Evolutionary conservation across 2,797 vertebrate genomes (phyloP).

Genomic region (Triplophysa bombifrons): DNA sequence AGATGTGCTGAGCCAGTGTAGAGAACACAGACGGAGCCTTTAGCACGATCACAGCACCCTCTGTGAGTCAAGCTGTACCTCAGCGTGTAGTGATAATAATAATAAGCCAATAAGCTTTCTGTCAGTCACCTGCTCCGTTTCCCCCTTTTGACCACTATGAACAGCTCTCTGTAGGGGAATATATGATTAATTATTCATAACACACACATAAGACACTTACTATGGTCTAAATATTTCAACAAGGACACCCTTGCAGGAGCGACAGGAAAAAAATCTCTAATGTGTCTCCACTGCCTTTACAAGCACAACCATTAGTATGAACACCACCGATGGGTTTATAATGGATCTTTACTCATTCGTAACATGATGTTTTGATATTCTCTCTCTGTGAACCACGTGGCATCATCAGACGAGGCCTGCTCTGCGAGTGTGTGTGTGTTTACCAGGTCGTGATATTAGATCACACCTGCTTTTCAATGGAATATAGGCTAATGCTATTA

Average conservation of each 20-base stretch:
- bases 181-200: conserved; percentile 34
- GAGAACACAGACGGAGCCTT: conserved; percentile 19
- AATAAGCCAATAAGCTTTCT: conserved; percentile 42
- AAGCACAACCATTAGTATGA: not conserved
- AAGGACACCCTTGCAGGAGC: conserved; percentile 34
- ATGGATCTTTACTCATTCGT: not conserved
- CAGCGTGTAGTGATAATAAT: conserved; percentile 13
- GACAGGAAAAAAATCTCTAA: conserved; percentile 11
- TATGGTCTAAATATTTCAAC: conserved; percentile 63
- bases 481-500: conserved; percentile 42
- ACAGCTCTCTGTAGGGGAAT: conserved; percentile 36
- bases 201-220: conserved; percentile 40
- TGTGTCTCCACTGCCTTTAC: conserved; percentile 6
- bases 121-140: conserved; percentile 35
- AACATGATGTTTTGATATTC: not conserved
- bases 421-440: not conserved
- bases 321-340: conserved; percentile 3
- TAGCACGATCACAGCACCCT: conserved; percentile 18
- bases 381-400: not conserved
- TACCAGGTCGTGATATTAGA: conserved; percentile 22
- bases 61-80: conserved; percentile 15
- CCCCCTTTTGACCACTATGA: conserved; percentile 28
- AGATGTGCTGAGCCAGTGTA: conserved; percentile 31
- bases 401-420: not conserved
- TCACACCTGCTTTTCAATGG: conserved; percentile 18